Evolutionary conservation across 2,888 invertebrate genomes (phyloP).

Genomic region (Octonoba sinensis): DNA sequence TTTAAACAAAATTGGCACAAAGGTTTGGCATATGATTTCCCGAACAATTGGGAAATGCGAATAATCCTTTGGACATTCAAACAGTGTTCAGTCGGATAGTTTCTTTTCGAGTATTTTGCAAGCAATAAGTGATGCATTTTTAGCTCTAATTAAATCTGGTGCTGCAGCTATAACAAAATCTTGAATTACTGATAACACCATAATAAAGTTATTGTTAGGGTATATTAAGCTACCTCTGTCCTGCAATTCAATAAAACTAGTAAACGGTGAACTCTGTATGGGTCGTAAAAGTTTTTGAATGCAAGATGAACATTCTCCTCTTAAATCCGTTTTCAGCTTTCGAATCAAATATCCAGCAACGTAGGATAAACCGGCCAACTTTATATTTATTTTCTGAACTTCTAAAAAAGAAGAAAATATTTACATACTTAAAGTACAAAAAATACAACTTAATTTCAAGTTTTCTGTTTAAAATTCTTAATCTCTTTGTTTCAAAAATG

Average conservation of each 20-base stretch:
- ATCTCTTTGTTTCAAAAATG: too few species aligned
- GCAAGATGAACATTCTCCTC: not conserved
- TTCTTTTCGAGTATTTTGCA: not conserved
- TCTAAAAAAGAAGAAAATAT: not conserved
- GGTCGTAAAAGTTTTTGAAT: not conserved
- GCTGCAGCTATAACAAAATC: constrained; percentile 1
- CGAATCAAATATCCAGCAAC: not conserved
- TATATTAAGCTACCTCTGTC: not conserved
- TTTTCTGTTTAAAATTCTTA: too few species aligned
- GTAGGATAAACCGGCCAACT: not conserved
- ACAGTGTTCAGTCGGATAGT: not conserved
- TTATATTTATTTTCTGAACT: not conserved
- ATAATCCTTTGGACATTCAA: not conserved
- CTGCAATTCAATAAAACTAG: not conserved
- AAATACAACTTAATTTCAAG: not conserved
- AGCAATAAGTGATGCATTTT: not conserved
- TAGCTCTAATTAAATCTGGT: not conserved
- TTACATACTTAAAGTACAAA: not conserved
- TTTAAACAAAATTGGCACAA: not conserved
- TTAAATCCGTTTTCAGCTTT: not conserved
- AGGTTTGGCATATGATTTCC: not conserved
- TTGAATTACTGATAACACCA: not conserved
- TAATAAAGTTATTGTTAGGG: not conserved
- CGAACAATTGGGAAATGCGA: not conserved
- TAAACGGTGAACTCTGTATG: not conserved